Conservation (phyloP, 1,140 invertebrate genomes). For the Adoxophyes honmai region DNA sequence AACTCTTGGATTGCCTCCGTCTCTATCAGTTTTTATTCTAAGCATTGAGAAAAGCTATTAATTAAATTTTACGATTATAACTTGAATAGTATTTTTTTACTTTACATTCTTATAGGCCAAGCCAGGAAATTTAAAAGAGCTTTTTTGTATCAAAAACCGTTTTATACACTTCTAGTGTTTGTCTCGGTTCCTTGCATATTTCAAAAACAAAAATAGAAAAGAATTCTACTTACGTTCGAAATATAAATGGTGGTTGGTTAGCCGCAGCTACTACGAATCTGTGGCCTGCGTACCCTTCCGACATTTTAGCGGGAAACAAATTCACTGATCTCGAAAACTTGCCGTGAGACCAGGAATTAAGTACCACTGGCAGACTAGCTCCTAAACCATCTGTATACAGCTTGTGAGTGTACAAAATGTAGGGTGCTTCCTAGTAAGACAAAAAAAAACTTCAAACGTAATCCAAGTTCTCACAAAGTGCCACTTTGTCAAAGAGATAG, state of each 20-base stretch:
- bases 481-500: no score
- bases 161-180: no score
- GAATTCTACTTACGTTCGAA: conserved; percentile 80
- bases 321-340: conserved; percentile 79
- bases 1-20: conserved; percentile 67
- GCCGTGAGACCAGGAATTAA: conserved; percentile 82
- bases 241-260: conserved; percentile 84
- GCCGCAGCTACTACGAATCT: conserved; percentile 81
- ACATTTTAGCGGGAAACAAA: conserved; percentile 83
- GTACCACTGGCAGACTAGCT: conserved; percentile 78
- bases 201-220: no score
- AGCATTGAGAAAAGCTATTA: conserved; percentile 12
- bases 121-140: no score
- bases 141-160: no score
- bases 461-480: no score
- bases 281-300: conserved; percentile 83
- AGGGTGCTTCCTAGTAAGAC: conserved; percentile 78
- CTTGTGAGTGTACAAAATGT: conserved; percentile 84
- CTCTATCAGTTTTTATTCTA: conserved; percentile 53
- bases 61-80: conserved; percentile 1
- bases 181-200: no score
- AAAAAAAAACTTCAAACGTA: background rate
- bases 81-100: no score
- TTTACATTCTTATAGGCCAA: no score
- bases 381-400: conserved; percentile 83